Evolutionary conservation across 2,113 vertebrate genomes (phyloP).

Genomic region (Saguinus midas): DNA sequence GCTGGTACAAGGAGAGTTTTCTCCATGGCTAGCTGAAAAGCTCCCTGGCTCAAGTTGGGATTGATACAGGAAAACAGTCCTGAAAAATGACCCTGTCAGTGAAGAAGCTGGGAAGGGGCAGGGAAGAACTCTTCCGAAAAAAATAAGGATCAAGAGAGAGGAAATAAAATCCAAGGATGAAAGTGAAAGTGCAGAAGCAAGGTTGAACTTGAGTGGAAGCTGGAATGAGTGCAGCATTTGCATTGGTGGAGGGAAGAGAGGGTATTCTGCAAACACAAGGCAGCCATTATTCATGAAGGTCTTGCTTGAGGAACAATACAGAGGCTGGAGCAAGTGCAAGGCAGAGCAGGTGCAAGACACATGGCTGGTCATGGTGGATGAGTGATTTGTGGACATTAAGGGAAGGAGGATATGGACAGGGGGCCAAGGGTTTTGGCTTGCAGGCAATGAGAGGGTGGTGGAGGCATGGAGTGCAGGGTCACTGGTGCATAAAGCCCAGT

Average conservation of each 20-base stretch:
- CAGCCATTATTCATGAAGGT: too few relatives aligned
- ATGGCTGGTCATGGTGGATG: rapidly evolving
- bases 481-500: too few relatives aligned
- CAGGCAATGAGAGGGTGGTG: not conserved
- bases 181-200: not conserved
- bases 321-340: not conserved
- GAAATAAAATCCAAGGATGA: not conserved
- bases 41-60: not conserved
- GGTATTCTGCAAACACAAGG: too few relatives aligned
- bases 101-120: not conserved
- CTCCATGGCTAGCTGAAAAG: not conserved
- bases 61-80: not conserved
- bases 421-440: not conserved
- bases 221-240: not conserved
- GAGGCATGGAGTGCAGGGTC: not conserved
- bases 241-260: not conserved
- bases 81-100: not conserved
- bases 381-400: not conserved
- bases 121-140: not conserved
- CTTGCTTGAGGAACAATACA: too few relatives aligned
- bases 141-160: not conserved
- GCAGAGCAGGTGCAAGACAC: not conserved
- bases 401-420: not conserved
- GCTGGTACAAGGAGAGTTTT: not conserved
- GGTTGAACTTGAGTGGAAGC: not conserved